These are phyloP conservation scores for Aphidius ervi DNA, from an alignment of 1,140 invertebrate species.

Conservation along the genomic window DNA sequence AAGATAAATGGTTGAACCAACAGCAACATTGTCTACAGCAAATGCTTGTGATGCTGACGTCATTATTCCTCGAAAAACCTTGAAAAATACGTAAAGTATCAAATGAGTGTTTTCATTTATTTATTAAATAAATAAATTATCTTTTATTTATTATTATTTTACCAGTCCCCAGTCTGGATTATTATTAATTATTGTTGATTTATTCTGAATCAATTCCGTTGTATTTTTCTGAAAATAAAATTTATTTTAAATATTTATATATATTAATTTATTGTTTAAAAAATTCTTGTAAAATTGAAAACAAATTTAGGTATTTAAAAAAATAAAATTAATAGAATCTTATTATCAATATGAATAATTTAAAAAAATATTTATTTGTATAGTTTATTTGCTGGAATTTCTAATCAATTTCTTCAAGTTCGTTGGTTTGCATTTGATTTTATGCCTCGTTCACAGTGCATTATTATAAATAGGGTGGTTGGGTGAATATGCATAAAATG, in stretches of 20 bases:
- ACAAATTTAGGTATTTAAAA: too few species aligned
- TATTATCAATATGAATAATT: too few species aligned
- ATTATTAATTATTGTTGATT: conserved; percentile 18
- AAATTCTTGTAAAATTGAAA: too few species aligned
- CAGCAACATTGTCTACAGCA: conserved; percentile 39
- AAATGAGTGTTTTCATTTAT: not conserved
- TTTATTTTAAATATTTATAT: not conserved
- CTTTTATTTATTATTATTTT: conserved; percentile 26
- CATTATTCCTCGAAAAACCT: conserved; percentile 48
- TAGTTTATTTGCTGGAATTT: not conserved
- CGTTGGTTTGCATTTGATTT: conserved; percentile 2
- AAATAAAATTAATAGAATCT: too few species aligned
- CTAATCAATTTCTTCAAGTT: not conserved
- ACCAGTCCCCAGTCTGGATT: conserved; percentile 45
- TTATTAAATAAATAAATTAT: conserved; percentile 16
- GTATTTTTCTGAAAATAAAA: conserved; percentile 42
- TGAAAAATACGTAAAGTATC: conserved; percentile 14
- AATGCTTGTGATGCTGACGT: conserved; percentile 47
- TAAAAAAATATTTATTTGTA: not conserved
- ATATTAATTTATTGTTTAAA: not conserved
- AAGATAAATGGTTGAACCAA: conserved; percentile 47
- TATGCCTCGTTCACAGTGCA: too few species aligned
- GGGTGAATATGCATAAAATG: too few species aligned
- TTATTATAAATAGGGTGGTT: too few species aligned
- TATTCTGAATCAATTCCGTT: conserved; percentile 30